Base-by-base conservation (phyloP, 2,113 vertebrate species). In the Accipiter cooperii region DNA sequence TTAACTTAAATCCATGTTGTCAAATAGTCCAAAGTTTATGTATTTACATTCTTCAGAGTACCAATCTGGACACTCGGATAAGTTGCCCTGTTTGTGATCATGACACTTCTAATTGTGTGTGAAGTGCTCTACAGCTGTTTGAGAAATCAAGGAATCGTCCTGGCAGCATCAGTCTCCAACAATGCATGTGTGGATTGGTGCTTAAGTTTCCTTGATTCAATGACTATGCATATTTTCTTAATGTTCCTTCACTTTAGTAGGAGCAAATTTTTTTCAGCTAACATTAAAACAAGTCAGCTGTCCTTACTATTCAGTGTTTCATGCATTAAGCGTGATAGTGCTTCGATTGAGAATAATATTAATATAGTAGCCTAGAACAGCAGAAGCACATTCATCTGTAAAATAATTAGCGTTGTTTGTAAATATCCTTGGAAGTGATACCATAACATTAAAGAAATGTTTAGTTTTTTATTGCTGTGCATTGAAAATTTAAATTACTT, bases 361-460 rank as follows among this genome's bases (percentile, higher is more conserved):
- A 28, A 52, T 82, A 33, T 20, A 51, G 75, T 90, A 96, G 94
- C 75, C 47, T 91, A 97, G 93, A 96, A 86, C 29, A 66, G 82
- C 89, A 86, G 90, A 80, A 95, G 84, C 94, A 97, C 95, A 74
- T 90, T 94, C 33, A 64, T 75, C 91, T 97, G 96, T 97, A 97
- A 95, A 93, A 95, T 96, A 96, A 92, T 85, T 76, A 96, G 95
- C 76, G 79, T 85, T 83, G 87, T 95, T 87, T 97, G 97, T 97
- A 97, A 97, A 96, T 97, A 97, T 85, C 82, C 89, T 93, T 90
- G 93, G 78, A 95, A 92, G 94, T 70, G 83, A 96, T 68, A 88
- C 89, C 94, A 90, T 89, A 81, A 85, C 96, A 97, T 96, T 90
- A 95, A 97, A 96, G 85, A 94, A 96, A 95, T 79, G 70, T 97